Evolutionary conservation across 1,140 invertebrate species (phyloP), one percentile per base, ranked within the genome.

Genomic region (Drosophila insularis): DNA sequence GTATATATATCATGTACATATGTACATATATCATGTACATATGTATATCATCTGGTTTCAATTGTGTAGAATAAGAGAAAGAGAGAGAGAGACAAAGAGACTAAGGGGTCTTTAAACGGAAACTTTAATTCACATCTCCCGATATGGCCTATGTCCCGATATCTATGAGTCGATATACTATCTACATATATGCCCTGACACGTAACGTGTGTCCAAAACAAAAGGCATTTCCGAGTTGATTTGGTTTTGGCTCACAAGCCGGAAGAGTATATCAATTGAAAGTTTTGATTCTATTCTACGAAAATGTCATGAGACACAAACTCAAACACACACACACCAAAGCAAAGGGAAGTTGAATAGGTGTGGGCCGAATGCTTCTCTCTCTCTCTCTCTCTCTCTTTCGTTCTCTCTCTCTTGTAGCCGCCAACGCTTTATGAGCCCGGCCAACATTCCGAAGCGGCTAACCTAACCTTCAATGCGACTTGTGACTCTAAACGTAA

Each of bases 381-480:
- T 61, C 37, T 13, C 27, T 65, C 50, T 64, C n/a, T 59, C 54
- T 46, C 37, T 50, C 68, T 53, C 43, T 21, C 2, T 5, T 27
- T 63, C 40, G 13, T 19, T 21, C 1, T 14, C 17, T 17, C 58
- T 43, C 59, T 71, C 68, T 13, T 37, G 35, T 40, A 21, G 31
- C 54, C 71, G 70, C 71, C 71, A 73, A 73, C 71, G 61, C 71
- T 73, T 40, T 27, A 1, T 54, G 35, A 73, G 61, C 70, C 70
- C 55, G 61, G 71, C 71, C 71, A 73, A 56, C 71, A 73, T 73
- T 73, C 71, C 71, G 65, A 65, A 61, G 55, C 62, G 63, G 72
- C 71, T 55, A 63, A 73, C 74, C 71, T 75, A 75, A 75, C 73
- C 73, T 75, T 75, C 73, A 63, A 63, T 65, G 39, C 53, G 68